Evolutionary conservation across 2,797 vertebrate genomes (phyloP), one percentile per base, ranked within the genome.

Genomic region (Valencia hispanica): DNA sequence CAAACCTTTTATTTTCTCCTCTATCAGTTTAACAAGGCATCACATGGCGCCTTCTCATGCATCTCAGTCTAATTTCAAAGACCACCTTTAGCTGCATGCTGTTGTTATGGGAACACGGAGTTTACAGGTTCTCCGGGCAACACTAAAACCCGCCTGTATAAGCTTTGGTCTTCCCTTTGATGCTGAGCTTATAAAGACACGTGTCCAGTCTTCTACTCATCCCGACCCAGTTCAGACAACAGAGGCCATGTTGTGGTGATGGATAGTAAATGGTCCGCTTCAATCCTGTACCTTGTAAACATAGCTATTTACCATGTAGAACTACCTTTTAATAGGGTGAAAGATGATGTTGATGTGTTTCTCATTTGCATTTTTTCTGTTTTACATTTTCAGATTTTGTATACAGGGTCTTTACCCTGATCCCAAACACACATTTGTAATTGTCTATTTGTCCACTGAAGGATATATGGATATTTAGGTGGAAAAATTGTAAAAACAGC

Each of bases 61-160:
- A 4, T 50, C n/a, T 70, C 18, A 18, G 9, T 57, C 65, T 59
- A 25, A n/a, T 43, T 48, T 27, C 51, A n/a, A 30, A 11, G 7
- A 25, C 27, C 32, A 39, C 41, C 43, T 61, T 59, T 61, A 25
- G 10, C 47, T 61, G 47, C 39, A 20, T 32, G 47, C 20, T 45
- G 51, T 68, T 69, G 66, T 55, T 51, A 59, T 69, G 39, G 50
- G 36, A 76, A 70, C 55, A 20, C 43, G 2, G 5, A 50, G 43
- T 70, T 48, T 36, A 41, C 4, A 36, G 11, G 22, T 69, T 76
- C 32, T 48, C 27, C 57, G 4, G 27, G 3, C 36, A 45, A 18
- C 20, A 34, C 17, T 48, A 61, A 11, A 11, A 59, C 10, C 18
- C 47, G 30, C 4, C 18, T 15, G 55, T 36, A 32, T 17, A 22